Conservation (phyloP, 2,888 invertebrate genomes). For the Herminia tarsipennalis region DNA sequence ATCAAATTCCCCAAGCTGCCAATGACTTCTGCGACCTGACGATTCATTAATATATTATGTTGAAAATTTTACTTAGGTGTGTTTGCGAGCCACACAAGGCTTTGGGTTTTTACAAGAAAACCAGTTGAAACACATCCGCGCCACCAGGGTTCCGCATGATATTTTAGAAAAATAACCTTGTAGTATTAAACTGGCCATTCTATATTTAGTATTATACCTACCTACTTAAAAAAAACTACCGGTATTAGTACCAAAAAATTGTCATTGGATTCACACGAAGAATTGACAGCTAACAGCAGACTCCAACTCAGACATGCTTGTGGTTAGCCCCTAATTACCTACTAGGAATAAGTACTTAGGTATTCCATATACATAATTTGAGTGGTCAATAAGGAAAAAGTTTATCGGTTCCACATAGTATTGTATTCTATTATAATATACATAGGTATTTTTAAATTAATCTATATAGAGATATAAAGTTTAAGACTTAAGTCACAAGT, state of each 20-base stretch:
- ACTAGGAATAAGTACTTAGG: too few relatives aligned
- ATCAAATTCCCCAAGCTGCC: conserved; percentile 15
- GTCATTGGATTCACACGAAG: too few relatives aligned
- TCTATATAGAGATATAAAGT: too few relatives aligned
- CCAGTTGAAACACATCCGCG: conserved; percentile 34
- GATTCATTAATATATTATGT: conserved; percentile 26
- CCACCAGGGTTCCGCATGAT: conserved; percentile 25
- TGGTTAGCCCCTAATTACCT: conserved; percentile 16
- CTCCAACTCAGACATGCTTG: too few relatives aligned
- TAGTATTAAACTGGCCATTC: too few relatives aligned
- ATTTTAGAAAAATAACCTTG: conserved; percentile 12
- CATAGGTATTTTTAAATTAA: too few relatives aligned
- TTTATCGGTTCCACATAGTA: conserved; percentile 10
- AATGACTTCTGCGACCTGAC: conserved; percentile 23
- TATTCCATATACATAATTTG: conserved; percentile 11
- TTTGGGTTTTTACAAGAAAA: conserved; percentile 46
- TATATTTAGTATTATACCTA: too few relatives aligned
- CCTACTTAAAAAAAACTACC: too few relatives aligned
- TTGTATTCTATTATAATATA: conserved; percentile 20
- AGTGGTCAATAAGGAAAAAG: conserved; percentile 32
- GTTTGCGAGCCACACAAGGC: conserved; percentile 29
- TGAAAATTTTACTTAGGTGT: conserved; percentile 25
- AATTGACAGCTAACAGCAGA: too few relatives aligned
- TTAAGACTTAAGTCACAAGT: neutral
- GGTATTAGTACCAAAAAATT: too few relatives aligned